Percentiles rank a stretch among this genome's conserved stretches.
Evolutionary conservation across 1,140 invertebrate species (phyloP).

Genomic region (Rhyacophila brunnea): DNA sequence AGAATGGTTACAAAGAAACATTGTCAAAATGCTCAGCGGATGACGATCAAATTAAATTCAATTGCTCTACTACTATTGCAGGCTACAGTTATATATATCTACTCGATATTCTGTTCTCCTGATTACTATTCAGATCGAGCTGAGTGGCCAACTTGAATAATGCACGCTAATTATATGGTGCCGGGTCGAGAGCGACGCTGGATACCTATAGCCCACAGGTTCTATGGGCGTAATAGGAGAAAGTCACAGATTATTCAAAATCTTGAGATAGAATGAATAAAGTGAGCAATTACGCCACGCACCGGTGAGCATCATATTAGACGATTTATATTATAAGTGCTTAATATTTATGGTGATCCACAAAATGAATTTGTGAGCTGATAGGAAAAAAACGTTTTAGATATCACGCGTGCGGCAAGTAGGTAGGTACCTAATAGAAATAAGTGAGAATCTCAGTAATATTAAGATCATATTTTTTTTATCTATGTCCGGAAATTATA

Average conservation of each 20-base stretch:
- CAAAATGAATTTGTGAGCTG: too few species aligned
- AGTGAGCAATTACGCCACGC: constrained; percentile 11
- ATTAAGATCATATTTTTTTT: too few species aligned
- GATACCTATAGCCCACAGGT: constrained; percentile 7
- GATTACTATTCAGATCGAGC: constrained; percentile 20
- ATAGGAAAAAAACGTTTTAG: too few species aligned
- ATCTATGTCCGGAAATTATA: too few species aligned
- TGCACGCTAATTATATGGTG: constrained; percentile 32
- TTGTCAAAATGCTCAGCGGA: constrained; percentile 8
- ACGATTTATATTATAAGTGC: too few species aligned
- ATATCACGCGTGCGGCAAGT: too few species aligned
- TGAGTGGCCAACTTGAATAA: constrained; percentile 27
- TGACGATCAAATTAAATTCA: constrained; percentile 15
- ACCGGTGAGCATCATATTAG: too few species aligned
- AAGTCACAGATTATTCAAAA: constrained; percentile 20
- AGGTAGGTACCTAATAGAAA: too few species aligned
- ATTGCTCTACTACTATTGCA: constrained; percentile 1
- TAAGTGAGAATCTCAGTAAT: too few species aligned
- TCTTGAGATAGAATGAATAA: constrained; percentile 10
- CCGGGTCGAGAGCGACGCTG: constrained; percentile 20
- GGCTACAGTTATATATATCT: constrained; percentile 7
- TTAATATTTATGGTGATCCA: too few species aligned
- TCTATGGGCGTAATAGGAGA: constrained; percentile 14
- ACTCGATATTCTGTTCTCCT: constrained; percentile 11
- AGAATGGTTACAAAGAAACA: constrained; percentile 13